A percentile compares a stretch with the other conserved stretches of the same genome.
phyloP scores from a whole-genome alignment of 1,140 invertebrate species.

The Zaprionus taronus region DNA sequence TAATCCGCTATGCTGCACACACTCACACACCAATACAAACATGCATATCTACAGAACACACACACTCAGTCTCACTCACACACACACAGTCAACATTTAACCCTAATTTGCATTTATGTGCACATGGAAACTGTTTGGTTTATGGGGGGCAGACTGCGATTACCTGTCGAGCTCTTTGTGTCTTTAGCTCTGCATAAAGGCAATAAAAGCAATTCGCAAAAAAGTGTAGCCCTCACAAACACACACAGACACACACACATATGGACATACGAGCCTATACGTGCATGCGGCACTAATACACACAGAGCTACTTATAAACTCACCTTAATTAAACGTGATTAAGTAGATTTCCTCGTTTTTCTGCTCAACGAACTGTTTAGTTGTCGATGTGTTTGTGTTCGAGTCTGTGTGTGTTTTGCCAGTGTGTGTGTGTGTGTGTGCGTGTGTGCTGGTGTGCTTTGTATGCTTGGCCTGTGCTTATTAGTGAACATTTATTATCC shows the following conservation, averaged over 20 bases:
- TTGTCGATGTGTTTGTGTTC: constrained; percentile 63
- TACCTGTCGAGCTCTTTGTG: constrained; percentile 59
- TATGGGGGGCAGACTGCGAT: constrained; percentile 44
- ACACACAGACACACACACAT: constrained; percentile 21
- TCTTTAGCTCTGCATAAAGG: constrained; percentile 61
- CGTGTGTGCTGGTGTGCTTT: constrained; percentile 15
- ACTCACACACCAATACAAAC: constrained; percentile 9
- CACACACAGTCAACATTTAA: constrained; percentile 61
- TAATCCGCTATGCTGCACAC: constrained; percentile 61
- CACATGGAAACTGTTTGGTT: constrained; percentile 48
- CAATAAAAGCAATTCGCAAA: constrained; percentile 80
- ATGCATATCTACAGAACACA: background rate
- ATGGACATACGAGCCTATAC: constrained; percentile 14
- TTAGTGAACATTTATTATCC: constrained; percentile 64
- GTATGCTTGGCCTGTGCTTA: constrained; percentile 58
- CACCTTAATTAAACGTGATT: constrained; percentile 83
- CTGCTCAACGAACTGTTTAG: constrained; percentile 80
- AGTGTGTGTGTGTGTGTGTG: constrained; percentile 13
- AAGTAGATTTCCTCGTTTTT: constrained; percentile 82
- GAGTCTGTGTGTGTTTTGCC: constrained; percentile 7
- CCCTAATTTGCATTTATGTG: constrained; percentile 82
- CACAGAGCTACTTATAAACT: constrained; percentile 72
- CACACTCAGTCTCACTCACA: constrained; percentile 8
- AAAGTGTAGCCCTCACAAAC: constrained; percentile 16
- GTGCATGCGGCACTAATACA: constrained; percentile 33